phyloP scores from a whole-genome alignment of 1,140 invertebrate species.

The Gyrodactylus bullatarudis region DNA sequence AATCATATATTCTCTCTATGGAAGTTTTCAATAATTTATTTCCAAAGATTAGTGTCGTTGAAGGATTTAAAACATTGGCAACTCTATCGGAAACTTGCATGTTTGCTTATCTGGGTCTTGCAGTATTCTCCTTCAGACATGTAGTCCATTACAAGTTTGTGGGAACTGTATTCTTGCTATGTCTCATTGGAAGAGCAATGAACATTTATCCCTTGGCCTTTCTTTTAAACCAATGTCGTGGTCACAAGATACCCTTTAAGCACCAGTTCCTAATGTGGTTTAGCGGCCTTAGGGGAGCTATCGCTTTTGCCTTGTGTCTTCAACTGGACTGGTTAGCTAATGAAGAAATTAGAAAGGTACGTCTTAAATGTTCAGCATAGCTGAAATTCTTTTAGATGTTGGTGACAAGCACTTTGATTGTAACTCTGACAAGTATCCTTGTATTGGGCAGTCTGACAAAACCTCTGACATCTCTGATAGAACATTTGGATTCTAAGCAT shows the following conservation, averaged over 20 bases:
- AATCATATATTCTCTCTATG: not conserved
- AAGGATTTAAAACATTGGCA: slow-evolving; percentile 76
- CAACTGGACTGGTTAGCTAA: slow-evolving; percentile 23
- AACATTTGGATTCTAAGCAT: not conserved
- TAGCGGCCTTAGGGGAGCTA: slow-evolving; percentile 67
- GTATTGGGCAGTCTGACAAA: not conserved
- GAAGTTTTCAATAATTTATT: not conserved
- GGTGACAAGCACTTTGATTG: slow-evolving; percentile 2
- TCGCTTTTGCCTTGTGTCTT: slow-evolving; percentile 77
- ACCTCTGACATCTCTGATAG: not conserved
- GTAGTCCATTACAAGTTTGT: slow-evolving; percentile 35
- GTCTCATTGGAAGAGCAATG: slow-evolving; percentile 56
- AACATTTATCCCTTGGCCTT: slow-evolving; percentile 82
- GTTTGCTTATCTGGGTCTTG: slow-evolving; percentile 87
- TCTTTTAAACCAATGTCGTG: slow-evolving; percentile 67
- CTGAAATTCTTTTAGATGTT: not conserved
- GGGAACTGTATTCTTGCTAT: slow-evolving; percentile 59
- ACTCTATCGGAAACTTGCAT: slow-evolving; percentile 95
- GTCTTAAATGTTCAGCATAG: no score
- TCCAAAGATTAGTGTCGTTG: slow-evolving; percentile 62
- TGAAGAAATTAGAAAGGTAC: not conserved
- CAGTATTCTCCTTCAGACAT: slow-evolving; percentile 71
- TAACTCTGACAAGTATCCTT: slow-evolving; percentile 2
- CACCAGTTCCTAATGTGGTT: slow-evolving; percentile 99
- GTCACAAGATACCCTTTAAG: slow-evolving; percentile 80